Conservation (phyloP, 2,113 vertebrate genomes). For the Aegypius monachus region DNA sequence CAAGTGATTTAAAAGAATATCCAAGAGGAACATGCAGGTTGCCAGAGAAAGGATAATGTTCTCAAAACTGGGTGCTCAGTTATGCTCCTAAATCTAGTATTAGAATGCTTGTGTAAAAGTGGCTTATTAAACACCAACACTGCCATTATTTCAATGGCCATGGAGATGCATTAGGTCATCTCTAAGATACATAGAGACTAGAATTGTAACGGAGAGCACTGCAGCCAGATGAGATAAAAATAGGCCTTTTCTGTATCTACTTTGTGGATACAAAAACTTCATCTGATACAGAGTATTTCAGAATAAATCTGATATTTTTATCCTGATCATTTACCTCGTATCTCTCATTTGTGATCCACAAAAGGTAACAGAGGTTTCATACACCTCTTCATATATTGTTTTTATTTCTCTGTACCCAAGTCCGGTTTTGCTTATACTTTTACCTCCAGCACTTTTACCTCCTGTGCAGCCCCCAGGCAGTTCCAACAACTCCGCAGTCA, state of each 20-base stretch:
- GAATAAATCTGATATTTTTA: not conserved
- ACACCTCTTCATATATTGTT: not conserved
- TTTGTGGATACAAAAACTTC: not conserved
- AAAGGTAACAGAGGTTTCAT: not conserved
- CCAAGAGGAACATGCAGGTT: not conserved
- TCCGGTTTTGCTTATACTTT: not conserved
- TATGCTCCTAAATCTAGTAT: not conserved
- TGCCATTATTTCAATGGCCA: not conserved
- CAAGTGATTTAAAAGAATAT: not conserved
- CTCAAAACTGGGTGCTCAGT: not conserved
- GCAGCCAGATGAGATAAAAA: not conserved
- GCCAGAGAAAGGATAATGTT: not conserved
- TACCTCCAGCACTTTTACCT: not conserved
- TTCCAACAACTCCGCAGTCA: not conserved
- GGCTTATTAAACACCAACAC: not conserved
- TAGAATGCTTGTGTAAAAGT: not conserved
- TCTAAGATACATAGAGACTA: not conserved
- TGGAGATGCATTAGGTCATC: not conserved
- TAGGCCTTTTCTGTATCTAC: not conserved
- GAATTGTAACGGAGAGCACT: not conserved
- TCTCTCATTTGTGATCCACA: not conserved
- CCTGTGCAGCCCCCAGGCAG: not conserved
- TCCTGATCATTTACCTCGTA: not conserved
- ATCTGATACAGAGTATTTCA: not conserved
- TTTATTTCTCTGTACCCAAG: not conserved